Evolutionary conservation across 2,888 invertebrate genomes (phyloP), one percentile per base, ranked within the genome.

Genomic region (Hypomecis atomaria): DNA sequence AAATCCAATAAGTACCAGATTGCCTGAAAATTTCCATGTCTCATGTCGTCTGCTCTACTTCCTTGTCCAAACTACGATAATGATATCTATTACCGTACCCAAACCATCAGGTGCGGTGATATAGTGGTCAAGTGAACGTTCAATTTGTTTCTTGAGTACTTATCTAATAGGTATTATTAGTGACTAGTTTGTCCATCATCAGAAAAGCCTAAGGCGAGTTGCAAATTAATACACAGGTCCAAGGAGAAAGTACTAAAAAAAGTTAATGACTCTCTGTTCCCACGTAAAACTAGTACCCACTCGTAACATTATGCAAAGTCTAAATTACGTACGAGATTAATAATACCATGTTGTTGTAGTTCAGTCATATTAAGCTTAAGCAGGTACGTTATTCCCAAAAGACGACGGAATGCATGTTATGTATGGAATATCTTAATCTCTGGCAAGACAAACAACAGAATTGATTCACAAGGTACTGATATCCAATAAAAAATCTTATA

Each of bases 281-380:
- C 57, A 61, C 60, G 47, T 47, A 48, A 34, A 34, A 56, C 53
- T 37, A 56, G 45, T 74, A 62, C 11, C 3, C n/a, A 6, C 34
- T 6, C 6, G 6, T 5, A 43, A 9, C 45, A 53, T 53, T 37
- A 44, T 36, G 34, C 65, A 42, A 42, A 66, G 61, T 8, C 47
- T 69, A 66, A 68, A 69, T 36, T 40, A 38, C 75, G 65, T 52
- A 52, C 8, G 33, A 47, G 6, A 47, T 47, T 47, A 47, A 9
- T 9, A 11, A 6, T 43, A 11, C 0, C 4, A 43, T 43, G 11
- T 43, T 3, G 11, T 43, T 11, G 6, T 43, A 5, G 23, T 23
- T 23, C 23, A 23, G 1, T 2, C 3, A 23, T 23, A 23, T 23
- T 23, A 23, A n/a, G 23, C 23, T 23, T 23, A 23, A 23, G 23